Evolutionary conservation across 2,888 invertebrate species (phyloP).

Genomic region (Zhuqinia jingwanae): DNA sequence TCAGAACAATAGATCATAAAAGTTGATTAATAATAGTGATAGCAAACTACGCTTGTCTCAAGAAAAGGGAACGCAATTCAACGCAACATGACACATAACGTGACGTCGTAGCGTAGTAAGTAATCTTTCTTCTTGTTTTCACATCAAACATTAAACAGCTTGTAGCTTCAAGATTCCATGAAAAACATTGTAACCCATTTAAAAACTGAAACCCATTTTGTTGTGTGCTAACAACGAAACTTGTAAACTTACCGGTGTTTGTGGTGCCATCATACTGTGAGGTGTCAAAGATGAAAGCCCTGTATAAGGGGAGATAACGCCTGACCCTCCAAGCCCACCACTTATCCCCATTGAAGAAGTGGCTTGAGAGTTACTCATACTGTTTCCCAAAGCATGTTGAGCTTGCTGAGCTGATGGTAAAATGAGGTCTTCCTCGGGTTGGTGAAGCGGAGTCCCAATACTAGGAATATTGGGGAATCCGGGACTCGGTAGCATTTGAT

Average conservation of each 20-base stretch:
- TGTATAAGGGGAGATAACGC: slow-evolving; percentile 61
- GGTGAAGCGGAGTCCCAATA: slow-evolving; percentile 94
- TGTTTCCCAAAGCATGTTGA: slow-evolving; percentile 85
- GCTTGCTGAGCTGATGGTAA: slow-evolving; percentile 91
- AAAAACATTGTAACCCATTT: neutral
- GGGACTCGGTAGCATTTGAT: slow-evolving; percentile 88
- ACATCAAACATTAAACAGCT: too few species aligned
- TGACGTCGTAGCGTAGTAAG: too few species aligned
- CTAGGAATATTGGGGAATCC: slow-evolving; percentile 91
- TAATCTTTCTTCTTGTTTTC: too few species aligned
- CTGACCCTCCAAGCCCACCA: slow-evolving; percentile 46
- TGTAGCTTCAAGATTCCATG: too few species aligned
- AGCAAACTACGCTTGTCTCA: too few species aligned
- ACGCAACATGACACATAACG: too few species aligned
- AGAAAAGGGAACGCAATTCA: too few species aligned
- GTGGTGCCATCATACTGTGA: slow-evolving; percentile 93
- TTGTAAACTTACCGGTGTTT: slow-evolving; percentile 92
- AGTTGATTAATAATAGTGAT: too few species aligned
- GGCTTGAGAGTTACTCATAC: slow-evolving; percentile 79
- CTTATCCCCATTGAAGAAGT: slow-evolving; percentile 48
- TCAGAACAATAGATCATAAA: too few species aligned
- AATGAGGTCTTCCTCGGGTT: slow-evolving; percentile 94
- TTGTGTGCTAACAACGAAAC: too few species aligned
- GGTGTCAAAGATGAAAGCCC: slow-evolving; percentile 84
- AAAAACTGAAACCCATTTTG: too few species aligned